Evolutionary conservation across 2,888 invertebrate species (phyloP).

Genomic region (Drosophila prostipennis): DNA sequence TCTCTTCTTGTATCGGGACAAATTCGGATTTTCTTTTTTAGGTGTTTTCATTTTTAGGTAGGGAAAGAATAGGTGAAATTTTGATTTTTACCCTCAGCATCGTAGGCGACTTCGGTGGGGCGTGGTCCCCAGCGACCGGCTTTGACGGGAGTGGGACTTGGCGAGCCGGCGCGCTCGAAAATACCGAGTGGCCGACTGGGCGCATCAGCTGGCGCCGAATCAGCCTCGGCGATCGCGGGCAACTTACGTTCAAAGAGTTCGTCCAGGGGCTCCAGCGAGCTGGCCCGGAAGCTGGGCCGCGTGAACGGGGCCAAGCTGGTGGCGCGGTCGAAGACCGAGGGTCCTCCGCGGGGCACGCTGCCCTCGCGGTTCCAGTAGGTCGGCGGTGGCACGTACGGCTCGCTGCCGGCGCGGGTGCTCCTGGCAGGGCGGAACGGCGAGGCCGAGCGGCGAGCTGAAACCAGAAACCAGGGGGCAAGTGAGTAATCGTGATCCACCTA

Average conservation of each 20-base stretch:
- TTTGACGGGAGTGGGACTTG: conserved; percentile 88
- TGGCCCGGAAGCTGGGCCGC: conserved; percentile 81
- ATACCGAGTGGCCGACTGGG: conserved; percentile 59
- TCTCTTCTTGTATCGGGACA: conserved; percentile 68
- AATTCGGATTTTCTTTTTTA: conserved; percentile 39
- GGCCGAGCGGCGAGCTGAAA: conserved; percentile 77
- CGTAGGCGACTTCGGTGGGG: conserved; percentile 89
- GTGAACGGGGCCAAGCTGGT: conserved; percentile 80
- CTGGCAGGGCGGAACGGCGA: conserved; percentile 75
- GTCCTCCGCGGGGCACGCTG: conserved; percentile 79
- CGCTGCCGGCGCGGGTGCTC: conserved; percentile 81
- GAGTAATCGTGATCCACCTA: background rate
- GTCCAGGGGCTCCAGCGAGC: conserved; percentile 83
- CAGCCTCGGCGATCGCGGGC: conserved; percentile 65
- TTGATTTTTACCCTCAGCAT: conserved; percentile 88
- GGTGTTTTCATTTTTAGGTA: conserved; percentile 13
- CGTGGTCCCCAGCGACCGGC: conserved; percentile 89
- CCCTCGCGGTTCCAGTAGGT: conserved; percentile 70
- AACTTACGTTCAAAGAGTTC: conserved; percentile 83
- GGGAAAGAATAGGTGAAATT: conserved; percentile 50
- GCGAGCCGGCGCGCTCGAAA: conserved; percentile 87
- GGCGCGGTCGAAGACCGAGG: conserved; percentile 81
- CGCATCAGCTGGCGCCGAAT: conserved; percentile 51
- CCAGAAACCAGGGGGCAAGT: conserved; percentile 8
- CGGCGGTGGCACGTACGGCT: conserved; percentile 82